Percentiles rank a stretch among this genome's conserved stretches.
These are phyloP conservation scores for Apis cerana DNA, from an alignment of 1,140 invertebrate genomes.

Conservation along the genomic window DNA sequence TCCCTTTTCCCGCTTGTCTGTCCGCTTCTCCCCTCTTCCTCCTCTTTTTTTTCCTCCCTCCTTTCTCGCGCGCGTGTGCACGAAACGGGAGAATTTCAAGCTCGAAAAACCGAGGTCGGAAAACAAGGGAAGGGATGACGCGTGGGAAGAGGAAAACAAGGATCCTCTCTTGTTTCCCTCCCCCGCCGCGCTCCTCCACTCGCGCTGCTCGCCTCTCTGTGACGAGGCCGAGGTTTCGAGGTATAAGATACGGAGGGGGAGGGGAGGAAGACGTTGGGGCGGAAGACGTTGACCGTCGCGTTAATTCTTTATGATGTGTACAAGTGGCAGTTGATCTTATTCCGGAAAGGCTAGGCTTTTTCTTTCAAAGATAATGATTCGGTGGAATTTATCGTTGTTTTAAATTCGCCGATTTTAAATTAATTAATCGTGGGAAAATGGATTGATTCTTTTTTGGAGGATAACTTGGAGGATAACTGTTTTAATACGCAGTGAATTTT, in stretches of 20 bases:
- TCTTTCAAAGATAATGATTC: too few relatives aligned
- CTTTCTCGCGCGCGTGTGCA: neutral
- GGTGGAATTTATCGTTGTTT: too few relatives aligned
- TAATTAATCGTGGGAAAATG: too few relatives aligned
- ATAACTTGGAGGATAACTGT: too few relatives aligned
- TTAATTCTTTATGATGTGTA: too few relatives aligned
- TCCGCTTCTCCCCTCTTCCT: neutral
- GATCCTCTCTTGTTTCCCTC: constrained; percentile 20
- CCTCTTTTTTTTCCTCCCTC: neutral
- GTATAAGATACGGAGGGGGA: neutral
- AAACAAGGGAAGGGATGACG: neutral
- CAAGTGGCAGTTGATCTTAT: too few relatives aligned
- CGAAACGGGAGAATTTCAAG: neutral
- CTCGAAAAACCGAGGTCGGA: neutral
- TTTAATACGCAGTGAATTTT: too few relatives aligned
- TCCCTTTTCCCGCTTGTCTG: neutral
- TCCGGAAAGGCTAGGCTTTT: too few relatives aligned
- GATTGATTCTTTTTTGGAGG: too few relatives aligned
- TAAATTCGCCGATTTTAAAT: too few relatives aligned
- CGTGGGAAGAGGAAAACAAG: neutral
- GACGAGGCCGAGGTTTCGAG: neutral
- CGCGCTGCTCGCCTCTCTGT: neutral
- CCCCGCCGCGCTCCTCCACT: constrained; percentile 2
- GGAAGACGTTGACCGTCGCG: too few relatives aligned
- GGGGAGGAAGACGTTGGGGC: too few relatives aligned